Evolutionary conservation across 2,888 invertebrate species (phyloP).

Genomic region (Lepidocyrtoides sp.): DNA sequence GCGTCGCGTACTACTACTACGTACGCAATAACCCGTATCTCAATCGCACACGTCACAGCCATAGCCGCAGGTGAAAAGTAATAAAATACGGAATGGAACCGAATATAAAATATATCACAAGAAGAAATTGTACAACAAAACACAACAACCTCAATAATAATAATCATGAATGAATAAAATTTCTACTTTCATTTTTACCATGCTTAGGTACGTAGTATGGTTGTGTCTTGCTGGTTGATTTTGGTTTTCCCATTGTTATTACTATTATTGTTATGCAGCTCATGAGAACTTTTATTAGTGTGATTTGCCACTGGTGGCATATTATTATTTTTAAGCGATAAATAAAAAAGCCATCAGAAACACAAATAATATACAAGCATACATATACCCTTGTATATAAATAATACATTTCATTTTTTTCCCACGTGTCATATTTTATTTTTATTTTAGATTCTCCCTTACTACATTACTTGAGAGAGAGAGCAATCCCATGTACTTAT

Average conservation of each 20-base stretch:
- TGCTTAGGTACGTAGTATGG: neutral
- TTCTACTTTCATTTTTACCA: neutral
- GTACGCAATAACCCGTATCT: slow-evolving; percentile 43
- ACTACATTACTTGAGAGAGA: neutral
- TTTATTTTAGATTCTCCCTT: neutral
- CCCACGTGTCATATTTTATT: slow-evolving; percentile 6
- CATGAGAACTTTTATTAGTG: slow-evolving; percentile 37
- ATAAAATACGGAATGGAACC: slow-evolving; percentile 71
- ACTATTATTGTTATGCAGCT: slow-evolving; percentile 10
- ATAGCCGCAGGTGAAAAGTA: slow-evolving; percentile 71
- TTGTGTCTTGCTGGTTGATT: neutral
- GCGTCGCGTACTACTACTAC: neutral
- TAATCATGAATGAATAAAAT: slow-evolving; percentile 18
- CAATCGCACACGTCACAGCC: slow-evolving; percentile 77
- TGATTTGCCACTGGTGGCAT: slow-evolving; percentile 36
- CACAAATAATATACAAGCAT: neutral
- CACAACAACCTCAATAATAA: slow-evolving; percentile 14
- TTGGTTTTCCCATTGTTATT: neutral
- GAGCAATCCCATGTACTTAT: slow-evolving; percentile 39
- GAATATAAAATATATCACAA: slow-evolving; percentile 36
- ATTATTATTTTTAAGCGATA: slow-evolving; percentile 42
- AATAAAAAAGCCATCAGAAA: neutral
- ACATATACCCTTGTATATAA: neutral
- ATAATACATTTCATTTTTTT: neutral
- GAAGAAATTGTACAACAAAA: slow-evolving; percentile 18